phyloP scores from a whole-genome alignment of 2,797 vertebrate genomes.

The Falco concolor region DNA sequence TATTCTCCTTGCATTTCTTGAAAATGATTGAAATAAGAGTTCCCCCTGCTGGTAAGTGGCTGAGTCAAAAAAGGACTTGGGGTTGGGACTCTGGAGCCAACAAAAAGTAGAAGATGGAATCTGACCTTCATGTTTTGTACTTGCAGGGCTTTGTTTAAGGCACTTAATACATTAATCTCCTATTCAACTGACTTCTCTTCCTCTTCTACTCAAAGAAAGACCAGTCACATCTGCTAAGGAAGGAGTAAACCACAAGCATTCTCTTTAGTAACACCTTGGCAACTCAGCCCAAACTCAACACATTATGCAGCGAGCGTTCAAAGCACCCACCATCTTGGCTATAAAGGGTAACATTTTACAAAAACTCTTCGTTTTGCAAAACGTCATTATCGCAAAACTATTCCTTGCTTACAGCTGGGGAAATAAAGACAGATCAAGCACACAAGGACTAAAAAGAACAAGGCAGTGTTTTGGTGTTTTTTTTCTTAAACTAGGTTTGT shows the following conservation, averaged over 20 bases:
- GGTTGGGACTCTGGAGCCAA: neutral
- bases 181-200: neutral
- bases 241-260: neutral
- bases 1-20: neutral
- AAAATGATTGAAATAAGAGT: neutral
- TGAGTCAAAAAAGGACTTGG: neutral
- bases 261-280: neutral
- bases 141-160: neutral
- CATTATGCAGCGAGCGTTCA: accelerated
- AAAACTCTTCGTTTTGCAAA: neutral
- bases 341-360: neutral
- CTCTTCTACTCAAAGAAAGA: neutral
- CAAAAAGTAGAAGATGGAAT: neutral
- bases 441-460: neutral
- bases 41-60: conserved; percentile 32
- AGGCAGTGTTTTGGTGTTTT: neutral
- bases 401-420: neutral
- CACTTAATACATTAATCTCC: neutral
- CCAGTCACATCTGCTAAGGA: neutral
- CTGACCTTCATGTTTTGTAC: neutral
- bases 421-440: neutral
- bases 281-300: neutral
- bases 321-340: neutral
- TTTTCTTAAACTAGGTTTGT: neutral
- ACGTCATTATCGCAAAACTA: neutral